Evolutionary conservation across 2,113 vertebrate species (phyloP).

Genomic region (Colinus virginianus): DNA sequence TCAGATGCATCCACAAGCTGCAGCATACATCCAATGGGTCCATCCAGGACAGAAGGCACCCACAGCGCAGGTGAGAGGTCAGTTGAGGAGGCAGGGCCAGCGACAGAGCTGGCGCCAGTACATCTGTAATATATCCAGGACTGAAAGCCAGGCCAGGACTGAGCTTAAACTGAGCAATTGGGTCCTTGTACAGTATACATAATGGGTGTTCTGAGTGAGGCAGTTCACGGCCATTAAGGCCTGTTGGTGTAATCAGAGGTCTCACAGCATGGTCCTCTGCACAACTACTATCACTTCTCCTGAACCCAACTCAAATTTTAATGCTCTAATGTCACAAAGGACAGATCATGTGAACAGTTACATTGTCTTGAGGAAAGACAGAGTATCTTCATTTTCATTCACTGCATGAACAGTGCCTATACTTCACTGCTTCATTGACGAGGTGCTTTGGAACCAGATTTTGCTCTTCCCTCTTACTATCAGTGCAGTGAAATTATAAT

Average conservation of each 20-base stretch:
- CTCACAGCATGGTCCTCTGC: not conserved
- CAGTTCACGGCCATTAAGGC: not conserved
- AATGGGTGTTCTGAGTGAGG: not conserved
- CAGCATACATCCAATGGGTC: not conserved
- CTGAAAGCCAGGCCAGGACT: not conserved
- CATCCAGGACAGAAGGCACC: not conserved
- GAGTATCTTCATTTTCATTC: not conserved
- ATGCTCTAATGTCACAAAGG: not conserved
- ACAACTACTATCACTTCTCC: not conserved
- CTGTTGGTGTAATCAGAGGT: rapidly evolving
- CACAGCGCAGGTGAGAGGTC: not conserved
- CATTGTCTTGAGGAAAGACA: not conserved
- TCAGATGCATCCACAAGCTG: not conserved
- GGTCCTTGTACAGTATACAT: not conserved
- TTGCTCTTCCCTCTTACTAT: not conserved
- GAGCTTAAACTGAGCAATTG: not conserved
- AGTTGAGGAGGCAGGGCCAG: not conserved
- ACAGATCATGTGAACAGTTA: not conserved
- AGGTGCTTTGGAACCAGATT: not conserved
- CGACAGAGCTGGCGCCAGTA: not conserved
- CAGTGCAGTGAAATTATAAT: not conserved
- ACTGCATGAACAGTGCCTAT: not conserved
- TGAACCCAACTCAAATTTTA: not conserved
- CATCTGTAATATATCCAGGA: not conserved
- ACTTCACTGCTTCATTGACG: not conserved